Base-by-base conservation (phyloP, 1,140 invertebrate species). In the Mya arenaria region DNA sequence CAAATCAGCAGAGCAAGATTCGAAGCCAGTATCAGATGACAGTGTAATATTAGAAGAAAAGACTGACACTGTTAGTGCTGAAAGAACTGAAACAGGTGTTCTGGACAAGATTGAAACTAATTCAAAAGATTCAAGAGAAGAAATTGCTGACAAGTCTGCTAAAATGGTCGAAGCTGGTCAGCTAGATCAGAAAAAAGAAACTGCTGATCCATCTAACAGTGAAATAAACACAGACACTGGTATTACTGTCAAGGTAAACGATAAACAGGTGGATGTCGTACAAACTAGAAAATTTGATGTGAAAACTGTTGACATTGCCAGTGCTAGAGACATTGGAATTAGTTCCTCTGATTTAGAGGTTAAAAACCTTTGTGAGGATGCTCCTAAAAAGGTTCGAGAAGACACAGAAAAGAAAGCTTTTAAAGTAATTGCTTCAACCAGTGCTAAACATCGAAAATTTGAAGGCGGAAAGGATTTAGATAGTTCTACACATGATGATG, bases 241-340 rank as follows among this genome's bases (percentile, higher is more conserved):
- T 13, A n/a, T 13, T 13, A 13, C n/a, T 48, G 44, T 13, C 44
- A 48, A 48, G n/a, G n/a, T n/a, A 10, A 48, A 10, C n/a, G 44
- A 72, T 1, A 58, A 39, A 37, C 5, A 4, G 5, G 6, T 55
- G 23, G 56, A 4, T 17, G 17, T 58, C 15, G 58, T 56, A 32
- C 56, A 58, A 37, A 34, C 41, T 25, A 15, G 36, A 44, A 72
- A 72, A 72, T 72, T 72, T 58, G 69, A 72, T 72, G 69, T 72
- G 0, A n/a, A n/a, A n/a, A n/a, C n/a, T n/a, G n/a, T n/a, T n/a
- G n/a, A n/a, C n/a, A n/a, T n/a, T n/a, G n/a, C n/a, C n/a, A n/a
- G n/a, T n/a, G n/a, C n/a, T n/a, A n/a, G n/a, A n/a, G n/a, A n/a
- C n/a, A n/a, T n/a, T n/a, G n/a, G n/a, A n/a, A n/a, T n/a, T n/a